Percentiles rank a stretch among this genome's conserved stretches.
These are phyloP conservation scores for Cancer borealis DNA, from an alignment of 2,888 invertebrate genomes.

Conservation along the genomic window DNA sequence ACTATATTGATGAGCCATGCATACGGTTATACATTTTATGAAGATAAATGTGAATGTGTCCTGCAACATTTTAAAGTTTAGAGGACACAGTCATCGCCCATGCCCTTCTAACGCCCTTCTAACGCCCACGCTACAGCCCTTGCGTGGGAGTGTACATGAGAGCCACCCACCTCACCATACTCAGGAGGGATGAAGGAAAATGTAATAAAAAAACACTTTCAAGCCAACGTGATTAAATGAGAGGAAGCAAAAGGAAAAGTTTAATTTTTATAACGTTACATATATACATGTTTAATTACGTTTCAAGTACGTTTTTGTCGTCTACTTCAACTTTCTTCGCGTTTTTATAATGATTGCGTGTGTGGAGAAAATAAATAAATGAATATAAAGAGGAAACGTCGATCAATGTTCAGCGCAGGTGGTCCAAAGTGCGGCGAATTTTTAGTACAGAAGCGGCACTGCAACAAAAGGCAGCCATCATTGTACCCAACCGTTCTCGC, in stretches of 20 bases:
- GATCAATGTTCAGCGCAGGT: slow-evolving; percentile 20
- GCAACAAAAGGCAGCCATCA: slow-evolving; percentile 39
- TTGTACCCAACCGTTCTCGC: neutral
- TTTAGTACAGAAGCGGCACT: slow-evolving; percentile 16
- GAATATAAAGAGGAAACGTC: neutral
- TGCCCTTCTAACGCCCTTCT: neutral
- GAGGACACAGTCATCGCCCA: neutral
- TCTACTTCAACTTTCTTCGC: neutral
- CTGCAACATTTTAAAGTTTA: neutral
- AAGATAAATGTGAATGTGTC: neutral
- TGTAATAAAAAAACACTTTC: neutral
- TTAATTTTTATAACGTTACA: neutral
- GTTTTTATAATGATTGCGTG: neutral
- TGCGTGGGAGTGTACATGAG: neutral
- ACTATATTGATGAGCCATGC: slow-evolving; percentile 11
- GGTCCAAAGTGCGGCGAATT: slow-evolving; percentile 23
- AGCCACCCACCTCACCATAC: neutral
- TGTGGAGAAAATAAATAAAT: neutral
- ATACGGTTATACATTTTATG: neutral
- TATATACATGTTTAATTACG: neutral
- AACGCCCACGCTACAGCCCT: neutral
- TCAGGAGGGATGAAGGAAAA: neutral
- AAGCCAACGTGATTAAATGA: neutral
- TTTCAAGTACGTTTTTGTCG: neutral
- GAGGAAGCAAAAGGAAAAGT: neutral